Conservation (phyloP, 2,888 invertebrate genomes). For the Seira sanloemensis region DNA sequence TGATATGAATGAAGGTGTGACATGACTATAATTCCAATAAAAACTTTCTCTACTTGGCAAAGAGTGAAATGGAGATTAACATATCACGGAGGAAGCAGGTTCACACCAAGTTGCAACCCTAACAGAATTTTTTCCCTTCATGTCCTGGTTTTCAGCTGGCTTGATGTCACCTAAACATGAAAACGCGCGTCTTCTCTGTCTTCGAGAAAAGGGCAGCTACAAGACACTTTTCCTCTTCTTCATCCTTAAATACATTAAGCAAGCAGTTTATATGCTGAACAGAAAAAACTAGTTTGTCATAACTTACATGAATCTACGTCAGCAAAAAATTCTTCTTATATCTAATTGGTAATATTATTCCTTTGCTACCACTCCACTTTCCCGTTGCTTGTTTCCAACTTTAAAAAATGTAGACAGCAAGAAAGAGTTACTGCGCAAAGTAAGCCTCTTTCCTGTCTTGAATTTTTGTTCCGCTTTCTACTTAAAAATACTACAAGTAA, state of each 20-base stretch:
- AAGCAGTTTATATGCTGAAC: conserved; percentile 41
- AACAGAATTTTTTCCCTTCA: conserved; percentile 31
- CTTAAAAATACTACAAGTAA: conserved; percentile 23
- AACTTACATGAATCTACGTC: conserved; percentile 48
- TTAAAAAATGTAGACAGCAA: neutral
- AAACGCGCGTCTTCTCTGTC: neutral
- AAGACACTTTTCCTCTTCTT: neutral
- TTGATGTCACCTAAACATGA: conserved; percentile 24
- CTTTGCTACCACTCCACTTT: conserved; percentile 5
- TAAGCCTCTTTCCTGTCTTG: neutral
- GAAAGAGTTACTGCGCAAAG: neutral
- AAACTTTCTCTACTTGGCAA: neutral
- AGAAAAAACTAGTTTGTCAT: conserved; percentile 7
- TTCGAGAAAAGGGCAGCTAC: neutral
- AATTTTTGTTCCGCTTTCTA: conserved; percentile 14
- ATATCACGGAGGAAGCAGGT: conserved; percentile 57
- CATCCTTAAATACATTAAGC: neutral
- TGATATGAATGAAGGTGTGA: neutral
- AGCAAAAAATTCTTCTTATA: conserved; percentile 53
- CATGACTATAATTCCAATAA: neutral
- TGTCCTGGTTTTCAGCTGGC: neutral
- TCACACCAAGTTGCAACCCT: conserved; percentile 27
- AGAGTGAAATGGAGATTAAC: conserved; percentile 53
- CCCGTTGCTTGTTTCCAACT: conserved; percentile 19
- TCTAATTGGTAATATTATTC: conserved; percentile 60